Percentiles rank a stretch among this genome's conserved stretches.
Conservation (phyloP, 2,888 invertebrate genomes). For the Conchocele bisecta region DNA sequence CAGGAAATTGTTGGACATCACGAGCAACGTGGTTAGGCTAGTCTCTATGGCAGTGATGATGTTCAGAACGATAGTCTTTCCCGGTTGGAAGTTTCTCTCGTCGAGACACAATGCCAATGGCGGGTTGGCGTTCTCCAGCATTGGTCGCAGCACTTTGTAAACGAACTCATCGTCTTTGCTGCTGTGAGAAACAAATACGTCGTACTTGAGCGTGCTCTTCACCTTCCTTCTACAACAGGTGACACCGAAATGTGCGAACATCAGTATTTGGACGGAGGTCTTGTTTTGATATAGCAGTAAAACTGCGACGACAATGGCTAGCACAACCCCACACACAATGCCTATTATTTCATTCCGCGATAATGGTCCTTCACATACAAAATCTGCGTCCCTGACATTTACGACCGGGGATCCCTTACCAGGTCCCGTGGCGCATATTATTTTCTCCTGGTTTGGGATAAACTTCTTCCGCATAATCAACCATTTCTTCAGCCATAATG, state of each 20-base stretch:
- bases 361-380: slow-evolving; percentile 3
- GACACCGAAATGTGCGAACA: slow-evolving; percentile 20
- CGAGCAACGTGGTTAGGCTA: slow-evolving; percentile 32
- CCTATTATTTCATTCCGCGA: neutral
- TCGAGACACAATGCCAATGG: slow-evolving; percentile 35
- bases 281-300: neutral
- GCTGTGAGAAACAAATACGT: slow-evolving; percentile 43
- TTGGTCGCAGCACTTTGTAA: neutral
- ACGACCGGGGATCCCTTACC: slow-evolving; percentile 14
- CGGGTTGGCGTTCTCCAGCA: slow-evolving; percentile 6
- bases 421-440: slow-evolving; percentile 20
- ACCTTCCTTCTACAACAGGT: slow-evolving; percentile 14
- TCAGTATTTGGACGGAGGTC: slow-evolving; percentile 10
- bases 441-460: slow-evolving; percentile 27
- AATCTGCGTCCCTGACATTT: slow-evolving; percentile 23
- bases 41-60: slow-evolving; percentile 27
- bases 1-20: slow-evolving; percentile 41
- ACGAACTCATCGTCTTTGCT: slow-evolving; percentile 31
- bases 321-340: neutral
- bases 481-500: slow-evolving; percentile 58
- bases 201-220: slow-evolving; percentile 1
- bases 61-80: slow-evolving; percentile 28
- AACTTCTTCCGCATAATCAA: too few species aligned
- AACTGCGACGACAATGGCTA: neutral
- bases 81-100: slow-evolving; percentile 27